Percentiles rank a stretch among this genome's conserved stretches.
Conservation (phyloP, 92 coral and sea anemone species). For the Zoanthus solanderi region DNA sequence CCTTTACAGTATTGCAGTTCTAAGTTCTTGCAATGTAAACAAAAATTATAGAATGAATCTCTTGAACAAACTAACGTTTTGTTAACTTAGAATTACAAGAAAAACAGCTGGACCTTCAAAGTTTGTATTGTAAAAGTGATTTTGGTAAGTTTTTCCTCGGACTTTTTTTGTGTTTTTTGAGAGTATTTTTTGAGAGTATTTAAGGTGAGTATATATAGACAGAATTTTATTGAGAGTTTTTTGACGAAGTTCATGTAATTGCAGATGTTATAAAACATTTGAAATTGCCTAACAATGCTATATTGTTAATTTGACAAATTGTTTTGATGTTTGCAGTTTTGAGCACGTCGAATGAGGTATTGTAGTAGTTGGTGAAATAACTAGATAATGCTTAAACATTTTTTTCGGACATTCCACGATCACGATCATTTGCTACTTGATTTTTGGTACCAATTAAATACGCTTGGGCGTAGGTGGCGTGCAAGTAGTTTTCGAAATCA, state of each 20-base stretch:
- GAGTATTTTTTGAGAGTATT: not conserved
- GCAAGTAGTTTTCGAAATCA: too few relatives aligned
- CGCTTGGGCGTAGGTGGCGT: too few relatives aligned
- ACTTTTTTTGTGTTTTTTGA: not conserved
- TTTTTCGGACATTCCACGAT: too few relatives aligned
- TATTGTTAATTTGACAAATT: not conserved
- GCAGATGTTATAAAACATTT: not conserved
- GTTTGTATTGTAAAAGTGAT: conserved; percentile 25
- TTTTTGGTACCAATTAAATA: too few relatives aligned
- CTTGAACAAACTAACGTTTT: not conserved
- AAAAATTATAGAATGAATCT: too few relatives aligned
- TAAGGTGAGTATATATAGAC: not conserved
- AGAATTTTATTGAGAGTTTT: too few relatives aligned
- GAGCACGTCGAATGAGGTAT: not conserved
- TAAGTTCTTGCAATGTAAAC: too few relatives aligned
- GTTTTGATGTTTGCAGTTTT: not conserved
- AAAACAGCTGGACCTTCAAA: conserved; percentile 13
- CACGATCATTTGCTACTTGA: too few relatives aligned
- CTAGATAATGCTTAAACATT: too few relatives aligned
- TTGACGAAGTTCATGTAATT: too few relatives aligned
- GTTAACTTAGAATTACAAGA: not conserved
- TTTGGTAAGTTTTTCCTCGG: conserved; percentile 14
- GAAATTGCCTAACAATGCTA: not conserved
- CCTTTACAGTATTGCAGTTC: too few relatives aligned
- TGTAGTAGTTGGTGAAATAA: too few relatives aligned